phyloP scores from a whole-genome alignment of 2,113 vertebrate species.

The Pelodiscus sinensis region DNA sequence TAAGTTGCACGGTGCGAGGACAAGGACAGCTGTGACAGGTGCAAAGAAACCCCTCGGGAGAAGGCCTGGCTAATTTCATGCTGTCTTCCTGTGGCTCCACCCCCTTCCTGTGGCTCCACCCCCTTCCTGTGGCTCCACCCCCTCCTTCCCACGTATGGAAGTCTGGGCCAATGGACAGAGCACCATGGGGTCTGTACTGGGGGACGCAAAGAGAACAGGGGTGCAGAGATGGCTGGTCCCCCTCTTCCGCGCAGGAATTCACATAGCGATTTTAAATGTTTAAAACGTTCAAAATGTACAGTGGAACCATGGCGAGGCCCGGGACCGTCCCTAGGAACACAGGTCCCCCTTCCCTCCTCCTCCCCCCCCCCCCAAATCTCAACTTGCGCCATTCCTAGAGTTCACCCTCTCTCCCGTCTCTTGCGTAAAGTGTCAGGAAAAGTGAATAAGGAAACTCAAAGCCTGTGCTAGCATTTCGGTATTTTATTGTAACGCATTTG shows the following conservation, averaged over 20 bases:
- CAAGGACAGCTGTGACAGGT: neutral
- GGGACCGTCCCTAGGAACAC: rapidly evolving
- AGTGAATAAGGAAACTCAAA: neutral
- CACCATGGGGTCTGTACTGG: neutral
- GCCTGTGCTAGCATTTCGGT: neutral
- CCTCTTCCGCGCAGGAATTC: neutral
- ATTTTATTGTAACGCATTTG: rapidly evolving
- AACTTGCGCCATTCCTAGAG: rapidly evolving
- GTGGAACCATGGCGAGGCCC: rapidly evolving
- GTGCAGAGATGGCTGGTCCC: neutral
- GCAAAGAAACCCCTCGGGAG: neutral
- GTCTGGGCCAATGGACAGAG: neutral
- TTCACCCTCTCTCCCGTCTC: rapidly evolving
- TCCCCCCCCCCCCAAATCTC: too few relatives aligned
- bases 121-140: neutral
- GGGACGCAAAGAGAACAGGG: neutral
- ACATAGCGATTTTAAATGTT: neutral
- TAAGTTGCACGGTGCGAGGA: neutral
- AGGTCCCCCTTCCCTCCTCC: neutral
- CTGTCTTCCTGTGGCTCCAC: too few relatives aligned
- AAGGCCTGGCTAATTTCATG: neutral
- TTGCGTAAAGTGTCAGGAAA: conserved; percentile 40
- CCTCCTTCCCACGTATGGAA: neutral
- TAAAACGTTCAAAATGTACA: rapidly evolving
- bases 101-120: neutral